Evolutionary conservation across 2,113 vertebrate species (phyloP).

Genomic region (Mola mola): DNA sequence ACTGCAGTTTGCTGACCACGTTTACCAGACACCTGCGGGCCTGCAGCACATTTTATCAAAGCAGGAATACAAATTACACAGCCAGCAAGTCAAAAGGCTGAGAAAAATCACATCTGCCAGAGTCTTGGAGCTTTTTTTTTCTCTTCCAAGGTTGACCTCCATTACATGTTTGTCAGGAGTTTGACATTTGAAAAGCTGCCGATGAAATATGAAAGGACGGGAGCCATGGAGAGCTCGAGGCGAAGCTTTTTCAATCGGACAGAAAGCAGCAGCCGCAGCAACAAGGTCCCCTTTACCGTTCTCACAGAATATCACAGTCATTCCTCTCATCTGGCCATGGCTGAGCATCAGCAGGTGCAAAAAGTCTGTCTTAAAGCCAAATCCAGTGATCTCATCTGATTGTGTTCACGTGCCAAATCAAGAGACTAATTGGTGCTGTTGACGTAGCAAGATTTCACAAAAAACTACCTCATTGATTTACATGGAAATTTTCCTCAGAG

Average conservation of each 20-base stretch:
- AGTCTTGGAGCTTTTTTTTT: slow-evolving; percentile 5
- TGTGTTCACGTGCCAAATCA: too few species aligned
- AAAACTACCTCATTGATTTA: too few species aligned
- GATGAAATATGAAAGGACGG: slow-evolving; percentile 54
- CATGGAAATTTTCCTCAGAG: too few species aligned
- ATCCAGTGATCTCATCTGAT: too few species aligned
- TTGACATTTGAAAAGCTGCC: slow-evolving; percentile 73
- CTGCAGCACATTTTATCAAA: slow-evolving; percentile 32
- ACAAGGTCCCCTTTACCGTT: slow-evolving; percentile 48
- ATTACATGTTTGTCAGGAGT: slow-evolving; percentile 62
- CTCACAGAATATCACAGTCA: slow-evolving; percentile 11
- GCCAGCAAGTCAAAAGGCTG: slow-evolving; percentile 26
- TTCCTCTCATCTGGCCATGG: background rate
- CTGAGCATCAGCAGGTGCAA: background rate
- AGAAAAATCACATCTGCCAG: slow-evolving; percentile 15
- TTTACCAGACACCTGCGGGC: slow-evolving; percentile 29
- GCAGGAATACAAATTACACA: slow-evolving; percentile 31
- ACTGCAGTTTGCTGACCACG: slow-evolving; percentile 8
- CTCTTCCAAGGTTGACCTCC: slow-evolving; percentile 61
- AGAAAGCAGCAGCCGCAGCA: slow-evolving; percentile 15
- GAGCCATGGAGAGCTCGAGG: slow-evolving; percentile 15
- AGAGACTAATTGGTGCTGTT: too few species aligned
- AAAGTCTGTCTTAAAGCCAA: background rate
- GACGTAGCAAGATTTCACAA: too few species aligned
- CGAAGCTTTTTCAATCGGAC: slow-evolving; percentile 14